Conservation (phyloP, 1,140 invertebrate species). For the Musca domestica region DNA sequence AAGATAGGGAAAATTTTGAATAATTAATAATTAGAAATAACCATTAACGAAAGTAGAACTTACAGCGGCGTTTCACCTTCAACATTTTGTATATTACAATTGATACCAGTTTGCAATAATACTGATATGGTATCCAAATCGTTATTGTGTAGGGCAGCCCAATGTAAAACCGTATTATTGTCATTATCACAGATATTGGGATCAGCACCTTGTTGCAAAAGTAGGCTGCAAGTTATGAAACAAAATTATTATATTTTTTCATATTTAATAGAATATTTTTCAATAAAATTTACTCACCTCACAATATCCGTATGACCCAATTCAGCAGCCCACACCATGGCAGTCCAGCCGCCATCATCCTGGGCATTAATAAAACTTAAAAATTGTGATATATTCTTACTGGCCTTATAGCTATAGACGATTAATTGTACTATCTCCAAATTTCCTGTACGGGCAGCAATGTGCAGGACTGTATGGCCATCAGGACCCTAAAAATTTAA, state of each 20-base stretch:
- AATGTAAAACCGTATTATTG: constrained; percentile 86
- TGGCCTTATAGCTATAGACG: constrained; percentile 52
- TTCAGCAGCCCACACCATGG: constrained; percentile 90
- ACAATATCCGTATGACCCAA: constrained; percentile 73
- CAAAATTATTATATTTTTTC: background rate
- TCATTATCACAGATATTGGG: constrained; percentile 79
- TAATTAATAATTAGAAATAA: too few species aligned
- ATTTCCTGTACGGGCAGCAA: constrained; percentile 76
- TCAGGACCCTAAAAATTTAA: constrained; percentile 70
- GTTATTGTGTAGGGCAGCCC: constrained; percentile 82
- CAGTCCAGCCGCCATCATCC: constrained; percentile 92
- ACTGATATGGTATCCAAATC: constrained; percentile 70
- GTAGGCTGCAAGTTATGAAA: constrained; percentile 53
- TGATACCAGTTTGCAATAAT: constrained; percentile 71
- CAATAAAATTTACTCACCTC: constrained; percentile 49
- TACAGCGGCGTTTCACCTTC: constrained; percentile 88
- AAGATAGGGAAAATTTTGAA: background rate
- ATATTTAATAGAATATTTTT: background rate
- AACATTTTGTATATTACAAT: constrained; percentile 76
- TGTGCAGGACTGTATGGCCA: constrained; percentile 83
- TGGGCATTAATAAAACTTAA: constrained; percentile 62
- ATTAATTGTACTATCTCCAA: constrained; percentile 66
- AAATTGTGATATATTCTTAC: constrained; percentile 45
- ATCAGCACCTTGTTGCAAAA: constrained; percentile 77
- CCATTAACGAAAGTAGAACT: too few species aligned